Conservation (phyloP, 2,797 vertebrate species). For the Eupleurogrammus muticus region DNA sequence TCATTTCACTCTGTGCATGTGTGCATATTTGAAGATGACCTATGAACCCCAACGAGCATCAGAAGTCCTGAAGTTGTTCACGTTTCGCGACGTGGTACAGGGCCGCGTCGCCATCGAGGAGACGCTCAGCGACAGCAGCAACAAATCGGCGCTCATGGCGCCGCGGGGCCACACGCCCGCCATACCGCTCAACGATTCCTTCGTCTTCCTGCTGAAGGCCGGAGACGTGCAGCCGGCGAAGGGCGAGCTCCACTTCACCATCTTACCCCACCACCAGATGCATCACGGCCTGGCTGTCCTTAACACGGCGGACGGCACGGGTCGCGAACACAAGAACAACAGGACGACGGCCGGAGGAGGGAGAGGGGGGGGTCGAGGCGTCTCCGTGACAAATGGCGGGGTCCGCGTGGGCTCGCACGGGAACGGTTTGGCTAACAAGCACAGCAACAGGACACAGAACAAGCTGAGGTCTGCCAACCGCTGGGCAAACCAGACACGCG, state of each 20-base stretch:
- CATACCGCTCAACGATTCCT: slow-evolving; percentile 87
- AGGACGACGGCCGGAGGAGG: slow-evolving; percentile 53
- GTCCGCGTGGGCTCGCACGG: slow-evolving; percentile 33
- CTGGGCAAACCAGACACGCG: slow-evolving; percentile 75
- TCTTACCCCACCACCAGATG: slow-evolving; percentile 83
- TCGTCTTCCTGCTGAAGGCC: slow-evolving; percentile 89
- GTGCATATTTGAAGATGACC: slow-evolving; percentile 65
- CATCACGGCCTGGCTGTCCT: slow-evolving; percentile 54
- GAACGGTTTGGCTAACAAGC: slow-evolving; percentile 66
- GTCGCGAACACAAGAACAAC: slow-evolving; percentile 51
- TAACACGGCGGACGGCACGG: slow-evolving; percentile 50
- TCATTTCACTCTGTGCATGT: slow-evolving; percentile 18
- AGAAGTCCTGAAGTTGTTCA: slow-evolving; percentile 82
- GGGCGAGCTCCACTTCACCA: slow-evolving; percentile 87
- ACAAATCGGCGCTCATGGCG: slow-evolving; percentile 50
- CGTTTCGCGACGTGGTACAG: slow-evolving; percentile 88
- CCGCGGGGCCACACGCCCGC: slow-evolving; percentile 67
- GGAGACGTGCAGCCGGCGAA: slow-evolving; percentile 88
- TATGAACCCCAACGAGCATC: slow-evolving; percentile 64
- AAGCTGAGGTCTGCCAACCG: slow-evolving; percentile 67
- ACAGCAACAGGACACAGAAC: slow-evolving; percentile 75
- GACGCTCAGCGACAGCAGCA: slow-evolving; percentile 77
- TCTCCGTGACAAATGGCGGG: slow-evolving; percentile 4
- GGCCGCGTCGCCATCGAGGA: slow-evolving; percentile 86
- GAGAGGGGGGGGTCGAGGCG: slow-evolving; percentile 33